phyloP scores from a whole-genome alignment of 2,113 vertebrate species.

The Antigone vipio region DNA sequence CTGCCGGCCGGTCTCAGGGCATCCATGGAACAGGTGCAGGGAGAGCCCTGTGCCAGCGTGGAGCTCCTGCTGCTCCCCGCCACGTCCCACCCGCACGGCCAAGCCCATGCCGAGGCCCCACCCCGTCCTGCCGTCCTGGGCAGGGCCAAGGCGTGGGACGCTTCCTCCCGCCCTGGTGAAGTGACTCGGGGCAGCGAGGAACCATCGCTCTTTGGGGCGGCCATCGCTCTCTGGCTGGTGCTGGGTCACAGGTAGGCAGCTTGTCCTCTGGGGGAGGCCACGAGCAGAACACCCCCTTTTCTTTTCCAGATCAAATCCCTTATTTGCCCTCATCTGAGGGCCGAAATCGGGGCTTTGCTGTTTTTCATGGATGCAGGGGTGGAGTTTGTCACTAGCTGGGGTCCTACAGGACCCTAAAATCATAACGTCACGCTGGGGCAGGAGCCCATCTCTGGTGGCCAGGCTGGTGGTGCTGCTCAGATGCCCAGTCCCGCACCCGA shows the following conservation, averaged over 20 bases:
- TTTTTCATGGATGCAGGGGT: background rate
- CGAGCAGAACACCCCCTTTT: background rate
- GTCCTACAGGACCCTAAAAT: background rate
- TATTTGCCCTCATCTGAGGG: background rate
- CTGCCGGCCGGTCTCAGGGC: background rate
- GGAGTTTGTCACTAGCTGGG: background rate
- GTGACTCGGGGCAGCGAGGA: background rate
- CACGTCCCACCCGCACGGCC: accelerated
- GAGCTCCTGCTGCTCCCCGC: accelerated
- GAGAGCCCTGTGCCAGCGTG: accelerated
- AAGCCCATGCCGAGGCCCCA: background rate
- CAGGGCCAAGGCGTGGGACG: background rate
- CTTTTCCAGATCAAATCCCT: background rate
- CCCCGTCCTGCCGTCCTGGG: accelerated
- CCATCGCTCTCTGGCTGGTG: accelerated
- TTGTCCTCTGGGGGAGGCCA: background rate
- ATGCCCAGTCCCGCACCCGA: background rate
- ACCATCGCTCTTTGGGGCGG: accelerated
- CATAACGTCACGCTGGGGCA: no score
- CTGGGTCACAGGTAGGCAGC: background rate
- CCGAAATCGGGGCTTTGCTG: background rate
- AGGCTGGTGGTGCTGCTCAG: background rate
- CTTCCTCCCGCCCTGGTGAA: background rate
- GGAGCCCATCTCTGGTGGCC: background rate
- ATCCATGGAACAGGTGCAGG: accelerated